phyloP scores from a whole-genome alignment of 2,113 vertebrate species.

The Hiodon alosoides region DNA sequence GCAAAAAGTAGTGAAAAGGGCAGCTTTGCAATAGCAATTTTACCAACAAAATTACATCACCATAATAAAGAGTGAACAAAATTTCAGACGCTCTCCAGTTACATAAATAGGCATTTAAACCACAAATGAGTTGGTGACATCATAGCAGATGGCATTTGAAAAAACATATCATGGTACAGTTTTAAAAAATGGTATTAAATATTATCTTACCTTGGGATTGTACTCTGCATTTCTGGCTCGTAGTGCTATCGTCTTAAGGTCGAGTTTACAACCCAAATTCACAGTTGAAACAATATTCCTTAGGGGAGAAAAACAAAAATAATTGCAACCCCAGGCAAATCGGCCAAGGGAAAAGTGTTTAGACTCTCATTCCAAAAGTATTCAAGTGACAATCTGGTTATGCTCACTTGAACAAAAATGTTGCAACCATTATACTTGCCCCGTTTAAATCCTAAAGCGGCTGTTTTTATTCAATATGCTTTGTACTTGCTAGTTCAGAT shows the following conservation, averaged over 20 bases:
- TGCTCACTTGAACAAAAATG: background rate
- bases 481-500: no score
- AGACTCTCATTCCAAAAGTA: background rate
- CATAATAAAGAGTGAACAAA: background rate
- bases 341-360: no score
- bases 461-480: no score
- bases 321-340: background rate
- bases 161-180: background rate
- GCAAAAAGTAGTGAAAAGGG: background rate
- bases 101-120: no score
- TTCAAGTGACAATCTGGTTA: background rate
- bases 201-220: constrained; percentile 87
- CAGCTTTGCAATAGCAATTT: no score
- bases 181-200: background rate
- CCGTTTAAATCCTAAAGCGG: no score
- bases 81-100: no score
- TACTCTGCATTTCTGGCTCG: constrained; percentile 98
- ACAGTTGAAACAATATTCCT: constrained; percentile 99
- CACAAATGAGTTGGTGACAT: no score
- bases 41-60: background rate
- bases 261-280: constrained; percentile 97
- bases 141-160: background rate
- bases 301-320: background rate
- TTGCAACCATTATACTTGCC: background rate
- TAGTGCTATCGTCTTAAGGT: constrained; percentile 95